Conservation (phyloP, 2,888 invertebrate species). For the Troglohyphantes excavatus region DNA sequence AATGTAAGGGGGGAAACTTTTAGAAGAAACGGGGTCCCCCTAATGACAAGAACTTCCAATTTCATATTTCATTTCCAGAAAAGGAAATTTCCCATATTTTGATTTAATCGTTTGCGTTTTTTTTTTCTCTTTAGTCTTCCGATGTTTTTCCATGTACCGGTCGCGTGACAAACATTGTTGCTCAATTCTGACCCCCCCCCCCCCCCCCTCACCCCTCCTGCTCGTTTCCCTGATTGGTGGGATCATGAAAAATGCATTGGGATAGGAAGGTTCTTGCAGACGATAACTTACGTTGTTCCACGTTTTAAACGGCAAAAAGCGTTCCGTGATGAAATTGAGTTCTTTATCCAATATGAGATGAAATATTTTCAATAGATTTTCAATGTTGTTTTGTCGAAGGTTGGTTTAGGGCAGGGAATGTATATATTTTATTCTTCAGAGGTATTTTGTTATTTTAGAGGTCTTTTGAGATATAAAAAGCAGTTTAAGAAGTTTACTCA, state of each 20-base stretch:
- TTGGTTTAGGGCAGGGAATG: background rate
- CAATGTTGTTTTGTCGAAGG: background rate
- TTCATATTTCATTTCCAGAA: constrained; percentile 69
- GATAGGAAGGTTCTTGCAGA: constrained; percentile 24
- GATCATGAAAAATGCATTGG: constrained; percentile 70
- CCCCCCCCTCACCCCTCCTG: background rate
- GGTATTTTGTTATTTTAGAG: background rate
- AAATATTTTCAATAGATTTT: constrained; percentile 33
- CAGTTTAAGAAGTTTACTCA: too few species aligned
- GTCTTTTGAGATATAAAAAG: too few species aligned
- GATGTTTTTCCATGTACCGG: constrained; percentile 28
- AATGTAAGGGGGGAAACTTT: constrained; percentile 38
- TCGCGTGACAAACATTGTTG: constrained; percentile 71
- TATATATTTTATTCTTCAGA: background rate
- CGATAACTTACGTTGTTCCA: constrained; percentile 22
- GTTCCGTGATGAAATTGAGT: background rate
- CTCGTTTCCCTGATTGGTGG: constrained; percentile 50
- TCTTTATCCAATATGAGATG: background rate
- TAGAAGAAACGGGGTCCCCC: constrained; percentile 35
- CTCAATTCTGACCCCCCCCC: constrained; percentile 7
- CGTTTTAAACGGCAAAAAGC: constrained; percentile 32
- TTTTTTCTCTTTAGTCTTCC: constrained; percentile 1
- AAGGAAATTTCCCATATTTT: constrained; percentile 58
- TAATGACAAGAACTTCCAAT: constrained; percentile 72
- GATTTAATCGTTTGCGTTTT: constrained; percentile 65